Percentiles rank a stretch among this genome's conserved stretches.
Conservation (phyloP, 2,888 invertebrate species). For the Caenorhabditis sp. region DNA sequence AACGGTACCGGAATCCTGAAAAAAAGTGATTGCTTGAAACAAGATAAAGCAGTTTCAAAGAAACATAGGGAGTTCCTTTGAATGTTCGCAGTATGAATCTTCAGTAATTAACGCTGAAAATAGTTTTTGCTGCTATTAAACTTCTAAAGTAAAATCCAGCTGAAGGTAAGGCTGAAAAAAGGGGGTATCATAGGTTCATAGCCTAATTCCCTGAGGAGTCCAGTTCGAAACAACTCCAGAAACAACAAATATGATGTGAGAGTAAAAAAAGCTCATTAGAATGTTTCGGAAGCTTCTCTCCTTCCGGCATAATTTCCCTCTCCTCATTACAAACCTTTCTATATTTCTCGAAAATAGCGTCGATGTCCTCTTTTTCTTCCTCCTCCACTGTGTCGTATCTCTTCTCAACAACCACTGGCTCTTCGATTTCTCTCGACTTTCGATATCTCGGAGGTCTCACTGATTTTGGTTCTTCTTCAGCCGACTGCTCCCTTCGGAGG, state of each 20-base stretch:
- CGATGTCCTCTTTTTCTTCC: conserved; percentile 60
- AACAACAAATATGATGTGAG: neutral
- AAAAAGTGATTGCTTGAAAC: neutral
- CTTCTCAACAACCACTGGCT: conserved; percentile 43
- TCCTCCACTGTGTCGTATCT: conserved; percentile 5
- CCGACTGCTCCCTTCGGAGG: conserved; percentile 28
- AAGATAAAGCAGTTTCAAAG: neutral
- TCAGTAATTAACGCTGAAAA: too few species aligned
- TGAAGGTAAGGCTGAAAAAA: too few species aligned
- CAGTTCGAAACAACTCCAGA: neutral
- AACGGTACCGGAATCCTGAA: conserved; percentile 43
- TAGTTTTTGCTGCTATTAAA: too few species aligned
- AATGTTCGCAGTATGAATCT: too few species aligned
- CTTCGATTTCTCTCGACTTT: conserved; percentile 59
- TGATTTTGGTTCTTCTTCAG: conserved; percentile 51
- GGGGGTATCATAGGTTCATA: too few species aligned
- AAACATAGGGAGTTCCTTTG: too few species aligned
- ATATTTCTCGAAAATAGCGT: conserved; percentile 59
- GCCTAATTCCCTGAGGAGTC: neutral
- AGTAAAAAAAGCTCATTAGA: neutral
- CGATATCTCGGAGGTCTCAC: conserved; percentile 57
- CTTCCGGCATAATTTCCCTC: neutral
- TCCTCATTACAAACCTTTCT: conserved; percentile 39
- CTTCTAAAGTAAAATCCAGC: too few species aligned
- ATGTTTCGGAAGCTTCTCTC: neutral